Percentiles rank a stretch among this genome's conserved stretches.
Evolutionary conservation across 2,113 vertebrate genomes (phyloP).

Genomic region (Periophthalmus modestus): DNA sequence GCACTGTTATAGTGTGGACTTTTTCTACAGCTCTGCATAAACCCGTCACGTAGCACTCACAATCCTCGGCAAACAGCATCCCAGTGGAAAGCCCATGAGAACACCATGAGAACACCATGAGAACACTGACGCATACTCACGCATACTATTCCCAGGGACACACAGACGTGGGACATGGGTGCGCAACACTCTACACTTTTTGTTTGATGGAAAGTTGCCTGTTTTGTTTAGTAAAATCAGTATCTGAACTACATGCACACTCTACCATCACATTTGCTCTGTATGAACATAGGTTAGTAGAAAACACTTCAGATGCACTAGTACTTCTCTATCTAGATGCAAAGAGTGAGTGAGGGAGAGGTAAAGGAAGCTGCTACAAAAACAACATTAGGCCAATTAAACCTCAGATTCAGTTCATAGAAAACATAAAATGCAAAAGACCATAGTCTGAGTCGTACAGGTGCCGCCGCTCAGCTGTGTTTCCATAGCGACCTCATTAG

Average conservation of each 20-base stretch:
- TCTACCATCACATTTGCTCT: constrained; percentile 51
- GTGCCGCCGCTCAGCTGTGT: constrained; percentile 64
- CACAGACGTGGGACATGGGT: constrained; percentile 19
- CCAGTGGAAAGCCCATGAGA: constrained; percentile 48
- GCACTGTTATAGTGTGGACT: constrained; percentile 62
- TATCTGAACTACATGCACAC: constrained; percentile 5
- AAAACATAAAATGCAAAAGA: constrained; percentile 45
- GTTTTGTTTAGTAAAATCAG: constrained; percentile 22
- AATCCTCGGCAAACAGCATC: constrained; percentile 62
- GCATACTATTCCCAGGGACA: constrained; percentile 23
- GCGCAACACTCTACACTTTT: constrained; percentile 24
- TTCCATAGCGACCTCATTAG: constrained; percentile 70
- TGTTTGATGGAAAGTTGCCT: constrained; percentile 27
- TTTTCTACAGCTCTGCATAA: constrained; percentile 47
- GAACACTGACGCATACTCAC: constrained; percentile 29
- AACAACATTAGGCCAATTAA: constrained; percentile 59
- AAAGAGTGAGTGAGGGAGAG: constrained; percentile 35
- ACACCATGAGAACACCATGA: no score
- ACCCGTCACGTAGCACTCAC: constrained; percentile 46
- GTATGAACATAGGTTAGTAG: constrained; percentile 46
- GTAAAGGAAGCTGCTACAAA: constrained; percentile 45
- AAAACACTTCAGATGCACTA: constrained; percentile 14
- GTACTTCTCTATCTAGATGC: constrained; percentile 32
- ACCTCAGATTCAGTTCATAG: constrained; percentile 37
- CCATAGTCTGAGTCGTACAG: constrained; percentile 57